These are phyloP conservation scores for Erpetoichthys calabaricus DNA, from an alignment of 2,797 vertebrate genomes.

Conservation along the genomic window DNA sequence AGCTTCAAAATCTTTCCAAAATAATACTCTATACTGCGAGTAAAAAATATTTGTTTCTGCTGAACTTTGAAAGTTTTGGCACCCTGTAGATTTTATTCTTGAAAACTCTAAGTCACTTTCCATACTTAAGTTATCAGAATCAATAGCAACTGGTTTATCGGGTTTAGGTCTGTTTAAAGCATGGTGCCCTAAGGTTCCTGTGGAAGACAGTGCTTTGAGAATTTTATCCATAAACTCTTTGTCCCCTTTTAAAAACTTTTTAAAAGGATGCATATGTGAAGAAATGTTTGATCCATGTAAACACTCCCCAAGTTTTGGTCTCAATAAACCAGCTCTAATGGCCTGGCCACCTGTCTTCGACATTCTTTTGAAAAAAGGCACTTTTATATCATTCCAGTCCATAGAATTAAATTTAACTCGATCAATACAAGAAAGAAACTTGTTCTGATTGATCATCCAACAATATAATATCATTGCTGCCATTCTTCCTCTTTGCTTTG, in stretches of 20 bases:
- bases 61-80: constrained; percentile 27
- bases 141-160: neutral
- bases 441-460: constrained; percentile 28
- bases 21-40: constrained; percentile 30
- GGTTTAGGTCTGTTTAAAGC: constrained; percentile 16
- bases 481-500: constrained; percentile 28
- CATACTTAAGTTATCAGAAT: no score
- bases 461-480: constrained; percentile 28
- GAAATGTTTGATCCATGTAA: neutral
- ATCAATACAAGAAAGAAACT: constrained; percentile 9
- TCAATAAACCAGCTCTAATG: neutral
- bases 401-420: neutral
- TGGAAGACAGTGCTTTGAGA: constrained; percentile 31
- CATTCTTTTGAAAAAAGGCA: constrained; percentile 3
- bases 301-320: constrained; percentile 3
- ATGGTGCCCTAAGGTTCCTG: constrained; percentile 29
- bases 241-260: constrained; percentile 20
- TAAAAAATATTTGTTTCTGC: constrained; percentile 28
- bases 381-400: constrained; percentile 2
- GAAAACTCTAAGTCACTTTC: neutral
- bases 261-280: constrained; percentile 13
- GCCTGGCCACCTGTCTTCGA: neutral
- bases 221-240: constrained; percentile 29
- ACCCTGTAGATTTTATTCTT: constrained; percentile 13
- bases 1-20: constrained; percentile 33